These are phyloP conservation scores for Drosophila conformis DNA, from an alignment of 2,888 invertebrate genomes.

Conservation along the genomic window DNA sequence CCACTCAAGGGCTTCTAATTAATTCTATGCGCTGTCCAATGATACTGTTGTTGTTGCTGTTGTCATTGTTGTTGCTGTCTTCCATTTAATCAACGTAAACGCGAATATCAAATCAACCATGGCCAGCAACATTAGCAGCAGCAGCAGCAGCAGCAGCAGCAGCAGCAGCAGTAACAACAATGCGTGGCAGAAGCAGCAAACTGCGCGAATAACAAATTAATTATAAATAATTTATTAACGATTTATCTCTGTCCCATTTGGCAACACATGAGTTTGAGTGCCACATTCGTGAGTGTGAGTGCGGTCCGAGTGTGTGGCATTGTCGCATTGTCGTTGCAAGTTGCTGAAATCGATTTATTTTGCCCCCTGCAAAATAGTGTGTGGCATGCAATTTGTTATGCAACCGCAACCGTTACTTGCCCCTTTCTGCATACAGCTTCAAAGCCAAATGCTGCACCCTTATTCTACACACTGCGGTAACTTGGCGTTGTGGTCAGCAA, in stretches of 20 bases:
- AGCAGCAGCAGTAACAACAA: constrained; percentile 36
- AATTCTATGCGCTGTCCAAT: constrained; percentile 65
- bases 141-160: constrained; percentile 27
- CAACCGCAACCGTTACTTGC: constrained; percentile 34
- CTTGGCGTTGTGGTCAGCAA: constrained; percentile 69
- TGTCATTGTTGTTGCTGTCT: constrained; percentile 48
- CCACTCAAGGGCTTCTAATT: constrained; percentile 65
- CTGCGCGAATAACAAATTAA: constrained; percentile 75
- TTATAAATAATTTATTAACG: constrained; percentile 82
- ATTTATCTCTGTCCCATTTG: constrained; percentile 75
- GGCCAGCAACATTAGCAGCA: constrained; percentile 33
- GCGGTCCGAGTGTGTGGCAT: constrained; percentile 34
- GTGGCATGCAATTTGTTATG: constrained; percentile 79
- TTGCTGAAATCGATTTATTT: constrained; percentile 62
- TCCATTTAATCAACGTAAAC: constrained; percentile 80
- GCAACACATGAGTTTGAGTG: constrained; percentile 68
- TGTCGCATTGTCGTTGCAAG: constrained; percentile 55
- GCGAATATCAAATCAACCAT: constrained; percentile 78
- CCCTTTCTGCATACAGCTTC: background rate
- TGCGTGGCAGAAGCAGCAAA: constrained; percentile 49
- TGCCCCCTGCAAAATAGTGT: constrained; percentile 65
- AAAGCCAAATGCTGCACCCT: constrained; percentile 37
- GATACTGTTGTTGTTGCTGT: constrained; percentile 29
- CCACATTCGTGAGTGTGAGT: constrained; percentile 16
- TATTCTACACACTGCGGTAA: constrained; percentile 63